phyloP scores from a whole-genome alignment of 2,113 vertebrate species.

The Dermatemys mawii region DNA sequence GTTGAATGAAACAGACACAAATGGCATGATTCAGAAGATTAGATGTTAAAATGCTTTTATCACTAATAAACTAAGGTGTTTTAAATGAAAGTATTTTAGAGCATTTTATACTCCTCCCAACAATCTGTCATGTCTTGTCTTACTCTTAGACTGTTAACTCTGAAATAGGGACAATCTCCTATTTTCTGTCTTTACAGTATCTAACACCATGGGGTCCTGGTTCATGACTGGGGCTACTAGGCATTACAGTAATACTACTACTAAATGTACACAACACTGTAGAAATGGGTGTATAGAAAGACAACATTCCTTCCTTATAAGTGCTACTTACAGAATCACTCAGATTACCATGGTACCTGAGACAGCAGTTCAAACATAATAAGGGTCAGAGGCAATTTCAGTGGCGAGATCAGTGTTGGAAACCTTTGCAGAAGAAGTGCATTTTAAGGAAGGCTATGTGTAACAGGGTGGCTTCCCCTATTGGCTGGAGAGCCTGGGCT shows the following conservation, averaged over 20 bases:
- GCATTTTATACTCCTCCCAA: background rate
- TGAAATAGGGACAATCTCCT: background rate
- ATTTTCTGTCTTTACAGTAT: background rate
- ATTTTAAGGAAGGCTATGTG: background rate
- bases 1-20: background rate
- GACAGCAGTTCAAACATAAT: background rate
- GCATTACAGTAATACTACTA: background rate
- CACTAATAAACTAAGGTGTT: background rate
- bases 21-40: fast-evolving
- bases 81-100: background rate
- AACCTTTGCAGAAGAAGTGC: background rate
- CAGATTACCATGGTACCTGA: background rate
- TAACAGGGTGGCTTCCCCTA: background rate
- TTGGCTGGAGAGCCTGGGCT: background rate
- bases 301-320: background rate
- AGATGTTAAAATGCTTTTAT: background rate
- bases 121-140: background rate
- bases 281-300: background rate
- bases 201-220: background rate
- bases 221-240: background rate
- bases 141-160: background rate
- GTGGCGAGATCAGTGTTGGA: background rate
- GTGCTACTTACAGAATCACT: background rate
- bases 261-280: background rate
- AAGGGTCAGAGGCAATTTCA: background rate